Percentiles rank a stretch among this genome's conserved stretches.
Conservation (phyloP, 2,797 vertebrate species). For the Phrynocephalus vlangalii region DNA sequence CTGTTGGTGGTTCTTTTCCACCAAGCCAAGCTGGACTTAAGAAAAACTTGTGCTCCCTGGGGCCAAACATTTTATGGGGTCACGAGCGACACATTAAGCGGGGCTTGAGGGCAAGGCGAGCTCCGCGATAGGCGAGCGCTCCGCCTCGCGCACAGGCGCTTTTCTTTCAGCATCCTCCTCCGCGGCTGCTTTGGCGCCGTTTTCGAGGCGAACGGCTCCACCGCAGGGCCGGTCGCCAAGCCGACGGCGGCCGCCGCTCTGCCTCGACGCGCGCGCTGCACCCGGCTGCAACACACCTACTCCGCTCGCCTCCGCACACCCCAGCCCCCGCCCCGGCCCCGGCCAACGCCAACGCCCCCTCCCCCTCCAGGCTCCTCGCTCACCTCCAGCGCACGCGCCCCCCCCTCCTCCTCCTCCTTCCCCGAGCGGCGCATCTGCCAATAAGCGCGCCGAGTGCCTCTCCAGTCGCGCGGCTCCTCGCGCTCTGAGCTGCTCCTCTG, state of each 20-base stretch:
- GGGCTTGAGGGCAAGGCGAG: too few relatives aligned
- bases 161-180: background rate
- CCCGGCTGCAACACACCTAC: background rate
- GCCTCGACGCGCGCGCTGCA: background rate
- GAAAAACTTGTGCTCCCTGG: too few relatives aligned
- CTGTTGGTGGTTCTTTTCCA: too few relatives aligned
- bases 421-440: background rate
- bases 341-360: too few relatives aligned
- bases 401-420: background rate
- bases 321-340: too few relatives aligned
- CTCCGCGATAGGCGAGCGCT: too few relatives aligned
- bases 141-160: too few relatives aligned
- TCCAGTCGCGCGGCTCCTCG: background rate
- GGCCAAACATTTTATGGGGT: too few relatives aligned
- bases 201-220: background rate
- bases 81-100: too few relatives aligned
- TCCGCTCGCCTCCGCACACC: accelerated
- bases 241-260: background rate
- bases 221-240: background rate
- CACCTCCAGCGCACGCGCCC: background rate
- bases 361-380: background rate
- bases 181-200: background rate
- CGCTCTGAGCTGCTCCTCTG: too few relatives aligned
- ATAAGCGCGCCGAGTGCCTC: background rate
- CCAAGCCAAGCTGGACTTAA: too few relatives aligned